Percentiles rank a stretch among this genome's conserved stretches.
phyloP scores from a whole-genome alignment of 2,113 vertebrate species.

The Zosterops pallidus region DNA sequence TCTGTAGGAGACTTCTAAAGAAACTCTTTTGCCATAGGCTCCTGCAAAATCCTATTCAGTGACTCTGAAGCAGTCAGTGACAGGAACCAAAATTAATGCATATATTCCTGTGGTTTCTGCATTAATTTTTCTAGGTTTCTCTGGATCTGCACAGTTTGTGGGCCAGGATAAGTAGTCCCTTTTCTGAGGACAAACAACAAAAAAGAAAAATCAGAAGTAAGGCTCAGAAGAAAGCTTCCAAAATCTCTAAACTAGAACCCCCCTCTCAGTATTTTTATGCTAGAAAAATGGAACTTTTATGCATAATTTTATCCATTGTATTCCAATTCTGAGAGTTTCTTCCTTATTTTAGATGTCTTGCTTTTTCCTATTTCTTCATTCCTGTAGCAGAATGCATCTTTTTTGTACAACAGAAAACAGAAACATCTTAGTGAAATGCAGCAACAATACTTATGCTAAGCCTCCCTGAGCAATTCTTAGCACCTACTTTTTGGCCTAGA shows the following conservation, averaged over 20 bases:
- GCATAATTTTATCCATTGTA: not conserved
- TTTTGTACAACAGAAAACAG: not conserved
- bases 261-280: not conserved
- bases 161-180: not conserved
- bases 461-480: not conserved
- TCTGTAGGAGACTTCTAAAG: not conserved
- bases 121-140: not conserved
- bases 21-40: not conserved
- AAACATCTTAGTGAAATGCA: not conserved
- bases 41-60: not conserved
- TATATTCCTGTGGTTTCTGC: not conserved
- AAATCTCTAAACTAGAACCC: not conserved
- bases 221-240: not conserved
- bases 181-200: not conserved
- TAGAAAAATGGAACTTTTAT: not conserved
- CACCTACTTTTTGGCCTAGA: not conserved
- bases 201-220: not conserved
- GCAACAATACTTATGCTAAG: not conserved
- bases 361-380: not conserved
- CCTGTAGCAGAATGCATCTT: not conserved
- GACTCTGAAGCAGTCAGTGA: not conserved
- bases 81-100: not conserved
- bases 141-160: not conserved
- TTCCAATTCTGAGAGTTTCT: not conserved
- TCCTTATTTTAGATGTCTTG: not conserved